A percentile compares a stretch with the other conserved stretches of the same genome.
Evolutionary conservation across 2,888 invertebrate species (phyloP).

Genomic region (Cephus runcator): DNA sequence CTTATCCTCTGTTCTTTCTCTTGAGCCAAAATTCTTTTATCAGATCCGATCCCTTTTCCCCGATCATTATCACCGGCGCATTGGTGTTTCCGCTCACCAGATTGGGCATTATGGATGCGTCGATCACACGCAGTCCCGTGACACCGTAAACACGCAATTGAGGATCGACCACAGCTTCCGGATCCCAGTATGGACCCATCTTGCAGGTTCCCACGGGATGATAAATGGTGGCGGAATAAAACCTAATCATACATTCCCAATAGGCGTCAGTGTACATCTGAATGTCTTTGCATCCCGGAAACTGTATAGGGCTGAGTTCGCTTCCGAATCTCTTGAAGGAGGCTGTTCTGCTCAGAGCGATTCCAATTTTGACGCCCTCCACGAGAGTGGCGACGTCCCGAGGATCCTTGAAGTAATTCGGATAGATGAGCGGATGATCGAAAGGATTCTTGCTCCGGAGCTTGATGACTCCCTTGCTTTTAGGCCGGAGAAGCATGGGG

Average conservation of each 20-base stretch:
- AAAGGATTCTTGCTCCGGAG: conserved; percentile 86
- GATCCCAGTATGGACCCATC: conserved; percentile 90
- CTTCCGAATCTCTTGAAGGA: conserved; percentile 82
- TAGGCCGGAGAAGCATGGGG: conserved; percentile 86
- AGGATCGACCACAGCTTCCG: conserved; percentile 84
- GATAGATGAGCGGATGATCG: conserved; percentile 89
- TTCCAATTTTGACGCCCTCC: conserved; percentile 87
- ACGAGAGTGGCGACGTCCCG: conserved; percentile 82
- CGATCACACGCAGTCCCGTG: conserved; percentile 81
- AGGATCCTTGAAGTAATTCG: conserved; percentile 88
- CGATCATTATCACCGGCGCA: conserved; percentile 90
- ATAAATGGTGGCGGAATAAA: conserved; percentile 84
- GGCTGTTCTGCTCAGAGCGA: conserved; percentile 82
- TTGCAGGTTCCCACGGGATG: conserved; percentile 89
- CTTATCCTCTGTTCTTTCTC: conserved; percentile 57
- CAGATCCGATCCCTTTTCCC: conserved; percentile 89
- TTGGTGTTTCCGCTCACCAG: conserved; percentile 88
- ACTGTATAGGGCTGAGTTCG: conserved; percentile 75
- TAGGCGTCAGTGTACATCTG: conserved; percentile 78
- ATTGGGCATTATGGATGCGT: conserved; percentile 89
- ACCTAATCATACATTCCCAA: conserved; percentile 88
- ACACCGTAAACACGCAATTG: conserved; percentile 83
- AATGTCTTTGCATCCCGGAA: conserved; percentile 81
- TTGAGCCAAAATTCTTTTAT: conserved; percentile 86
- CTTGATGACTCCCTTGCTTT: conserved; percentile 84